Percentiles rank a stretch among this genome's conserved stretches.
Evolutionary conservation across 1,140 invertebrate species (phyloP).

Genomic region (Magallana ariakensis): DNA sequence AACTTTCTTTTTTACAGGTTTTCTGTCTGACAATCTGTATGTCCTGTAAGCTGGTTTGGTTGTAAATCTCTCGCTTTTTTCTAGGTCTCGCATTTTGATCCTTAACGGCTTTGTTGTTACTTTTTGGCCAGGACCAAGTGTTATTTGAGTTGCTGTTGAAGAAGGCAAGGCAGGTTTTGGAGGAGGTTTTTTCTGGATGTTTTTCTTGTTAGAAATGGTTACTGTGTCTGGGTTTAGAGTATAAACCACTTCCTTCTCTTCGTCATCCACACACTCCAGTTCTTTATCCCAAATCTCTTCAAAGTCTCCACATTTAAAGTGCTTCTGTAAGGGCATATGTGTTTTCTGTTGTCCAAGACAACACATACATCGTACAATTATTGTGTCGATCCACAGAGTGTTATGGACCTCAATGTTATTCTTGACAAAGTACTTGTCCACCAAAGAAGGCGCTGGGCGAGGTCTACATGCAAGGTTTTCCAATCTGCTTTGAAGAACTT

Average conservation of each 20-base stretch:
- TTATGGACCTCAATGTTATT: slow-evolving; percentile 39
- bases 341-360: slow-evolving; percentile 42
- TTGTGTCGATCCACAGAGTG: slow-evolving; percentile 56
- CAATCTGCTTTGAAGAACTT: slow-evolving; percentile 50
- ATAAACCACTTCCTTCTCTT: slow-evolving; percentile 42
- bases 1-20: background rate
- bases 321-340: slow-evolving; percentile 18
- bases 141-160: background rate
- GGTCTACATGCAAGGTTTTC: slow-evolving; percentile 40
- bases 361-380: slow-evolving; percentile 51
- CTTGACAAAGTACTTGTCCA: slow-evolving; percentile 46
- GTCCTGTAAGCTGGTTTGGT: background rate
- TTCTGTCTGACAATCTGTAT: background rate
- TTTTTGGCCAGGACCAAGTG: background rate
- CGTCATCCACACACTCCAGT: slow-evolving; percentile 39
- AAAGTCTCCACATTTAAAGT: slow-evolving; percentile 42
- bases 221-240: slow-evolving; percentile 50
- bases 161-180: background rate
- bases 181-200: background rate
- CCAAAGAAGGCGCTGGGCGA: slow-evolving; percentile 39
- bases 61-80: background rate
- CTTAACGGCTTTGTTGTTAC: background rate
- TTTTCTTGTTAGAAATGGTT: slow-evolving; percentile 34
- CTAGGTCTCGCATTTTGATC: background rate
- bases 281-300: slow-evolving; percentile 18